phyloP scores from a whole-genome alignment of 2,113 vertebrate species.

The Aptenodytes forsteri region DNA sequence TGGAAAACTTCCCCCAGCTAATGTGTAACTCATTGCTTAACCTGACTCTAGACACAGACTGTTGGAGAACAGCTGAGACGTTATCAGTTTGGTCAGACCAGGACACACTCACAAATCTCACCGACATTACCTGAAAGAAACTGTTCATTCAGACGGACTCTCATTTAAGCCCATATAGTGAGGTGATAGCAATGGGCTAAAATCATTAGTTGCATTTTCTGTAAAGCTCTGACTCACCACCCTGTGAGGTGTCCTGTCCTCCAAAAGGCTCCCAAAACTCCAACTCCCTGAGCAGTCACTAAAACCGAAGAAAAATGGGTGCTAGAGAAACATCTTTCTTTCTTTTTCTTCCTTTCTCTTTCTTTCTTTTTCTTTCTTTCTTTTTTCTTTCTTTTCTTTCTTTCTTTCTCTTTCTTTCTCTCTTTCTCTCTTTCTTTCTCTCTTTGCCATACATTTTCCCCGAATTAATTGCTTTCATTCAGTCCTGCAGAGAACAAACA shows the following conservation, averaged over 20 bases:
- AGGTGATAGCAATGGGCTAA: neutral
- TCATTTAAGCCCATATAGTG: neutral
- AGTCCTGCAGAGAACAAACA: neutral
- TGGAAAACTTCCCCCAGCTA: neutral
- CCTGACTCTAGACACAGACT: neutral
- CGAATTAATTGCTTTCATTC: neutral
- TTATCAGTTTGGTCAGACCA: neutral
- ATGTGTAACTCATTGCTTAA: accelerated
- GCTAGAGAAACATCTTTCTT: neutral
- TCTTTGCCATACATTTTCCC: neutral
- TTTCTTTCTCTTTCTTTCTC: neutral
- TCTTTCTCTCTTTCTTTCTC: neutral
- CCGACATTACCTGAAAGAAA: neutral
- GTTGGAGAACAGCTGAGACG: neutral
- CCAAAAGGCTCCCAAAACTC: neutral
- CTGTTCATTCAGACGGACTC: neutral
- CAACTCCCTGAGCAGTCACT: neutral
- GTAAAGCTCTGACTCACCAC: neutral
- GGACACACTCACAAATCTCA: neutral
- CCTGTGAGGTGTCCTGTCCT: neutral
- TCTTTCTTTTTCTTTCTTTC: too few species aligned
- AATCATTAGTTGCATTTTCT: neutral
- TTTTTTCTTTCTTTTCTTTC: too few species aligned
- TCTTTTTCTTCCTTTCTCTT: neutral
- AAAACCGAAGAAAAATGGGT: neutral